Evolutionary conservation across 2,888 invertebrate genomes (phyloP), one percentile per base, ranked within the genome.

Genomic region (Scelioninae gen. 1): DNA sequence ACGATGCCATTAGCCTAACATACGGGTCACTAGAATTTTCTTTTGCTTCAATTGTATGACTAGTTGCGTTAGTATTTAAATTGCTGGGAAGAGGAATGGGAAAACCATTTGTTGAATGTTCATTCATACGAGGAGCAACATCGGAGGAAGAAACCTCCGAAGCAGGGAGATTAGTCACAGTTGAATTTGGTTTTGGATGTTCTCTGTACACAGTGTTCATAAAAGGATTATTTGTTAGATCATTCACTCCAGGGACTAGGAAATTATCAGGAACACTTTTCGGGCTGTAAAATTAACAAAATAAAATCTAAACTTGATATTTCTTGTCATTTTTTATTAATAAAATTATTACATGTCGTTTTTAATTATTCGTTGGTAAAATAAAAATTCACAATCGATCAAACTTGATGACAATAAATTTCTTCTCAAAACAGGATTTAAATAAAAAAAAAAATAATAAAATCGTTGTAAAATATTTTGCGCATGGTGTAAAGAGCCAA

Each of bases 1-100:
- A 78, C 0, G 71, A 71, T 10, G 63, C 63, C 49, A 78, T 56
- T 13, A 63, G n/a, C n/a, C n/a, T n/a, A n/a, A n/a, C n/a, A n/a
- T n/a, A n/a, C n/a, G n/a, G n/a, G n/a, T n/a, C n/a, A n/a, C n/a
- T n/a, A n/a, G n/a, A n/a, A n/a, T n/a, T 23, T 23, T 23, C 23
- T 23, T 23, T 23, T 23, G 2, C 4, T 23, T 23, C 23, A 38
- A 38, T 38, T 38, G 38, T 38, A 38, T 38, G 38, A 38, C 11
- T 38, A 38, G 38, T 38, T 10, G 38, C 38, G 38, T 38, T 38
- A 1, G 11, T 10, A 38, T 38, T 38, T 38, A 1, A 38, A 38
- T 10, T 38, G 11, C 38, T 38, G 38, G 11, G 3, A 38, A 11
- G 38, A 38, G 11, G 38, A 38, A 38, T 38, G 1, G 38, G 38